Percentiles rank a stretch among this genome's conserved stretches.
These are phyloP conservation scores for Drosophila prostipennis DNA, from an alignment of 2,888 invertebrate species.

Conservation along the genomic window DNA sequence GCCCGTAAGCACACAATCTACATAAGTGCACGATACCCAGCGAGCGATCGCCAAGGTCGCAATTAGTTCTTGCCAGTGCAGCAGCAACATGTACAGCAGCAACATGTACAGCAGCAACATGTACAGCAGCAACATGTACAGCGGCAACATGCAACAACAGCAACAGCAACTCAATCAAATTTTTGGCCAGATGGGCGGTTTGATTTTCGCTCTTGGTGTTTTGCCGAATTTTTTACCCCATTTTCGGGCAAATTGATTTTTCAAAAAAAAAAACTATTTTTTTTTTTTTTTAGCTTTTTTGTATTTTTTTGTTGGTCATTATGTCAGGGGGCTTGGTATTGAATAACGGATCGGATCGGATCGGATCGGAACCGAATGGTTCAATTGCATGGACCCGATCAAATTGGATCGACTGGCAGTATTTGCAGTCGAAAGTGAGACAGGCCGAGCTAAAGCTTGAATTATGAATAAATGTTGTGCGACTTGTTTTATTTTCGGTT, in stretches of 20 bases:
- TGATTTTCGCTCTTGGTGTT: slow-evolving; percentile 14
- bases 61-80: slow-evolving; percentile 67
- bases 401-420: slow-evolving; percentile 13
- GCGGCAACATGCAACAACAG: slow-evolving; percentile 30
- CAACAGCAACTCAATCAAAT: slow-evolving; percentile 48
- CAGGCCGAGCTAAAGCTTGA: slow-evolving; percentile 21
- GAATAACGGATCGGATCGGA: slow-evolving; percentile 47
- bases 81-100: slow-evolving; percentile 21
- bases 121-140: slow-evolving; percentile 16
- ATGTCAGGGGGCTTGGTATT: slow-evolving; percentile 63
- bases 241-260: slow-evolving; percentile 42
- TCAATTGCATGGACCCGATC: slow-evolving; percentile 29
- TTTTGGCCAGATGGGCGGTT: slow-evolving; percentile 25
- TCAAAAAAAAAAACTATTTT: background rate
- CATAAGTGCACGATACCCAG: slow-evolving; percentile 56
- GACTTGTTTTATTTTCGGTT: slow-evolving; percentile 58
- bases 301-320: slow-evolving; percentile 52
- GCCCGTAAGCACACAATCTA: slow-evolving; percentile 53
- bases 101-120: slow-evolving; percentile 22
- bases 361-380: slow-evolving; percentile 43
- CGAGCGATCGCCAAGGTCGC: slow-evolving; percentile 65
- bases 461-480: slow-evolving; percentile 65
- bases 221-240: slow-evolving; percentile 16
- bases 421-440: slow-evolving; percentile 18
- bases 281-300: slow-evolving; percentile 9